Percentiles rank a stretch among this genome's conserved stretches.
phyloP scores from a whole-genome alignment of 2,888 invertebrate genomes.

The Amorpha juglandis region DNA sequence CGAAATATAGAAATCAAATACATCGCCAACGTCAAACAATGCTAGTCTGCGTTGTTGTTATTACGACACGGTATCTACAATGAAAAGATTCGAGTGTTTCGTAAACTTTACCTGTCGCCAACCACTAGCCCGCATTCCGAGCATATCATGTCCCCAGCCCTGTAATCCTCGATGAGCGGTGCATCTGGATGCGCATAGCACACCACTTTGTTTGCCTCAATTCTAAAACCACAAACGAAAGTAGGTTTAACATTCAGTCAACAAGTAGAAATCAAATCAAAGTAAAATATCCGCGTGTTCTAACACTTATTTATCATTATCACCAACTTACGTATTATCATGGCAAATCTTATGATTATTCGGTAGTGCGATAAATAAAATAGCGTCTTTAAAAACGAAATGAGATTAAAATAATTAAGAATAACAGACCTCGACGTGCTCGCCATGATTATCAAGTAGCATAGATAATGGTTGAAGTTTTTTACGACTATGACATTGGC shows the following conservation, averaged over 20 bases:
- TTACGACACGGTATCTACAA: slow-evolving; percentile 48
- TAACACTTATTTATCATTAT: slow-evolving; percentile 40
- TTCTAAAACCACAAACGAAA: slow-evolving; percentile 83
- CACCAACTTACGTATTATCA: slow-evolving; percentile 57
- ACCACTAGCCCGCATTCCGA: slow-evolving; percentile 99
- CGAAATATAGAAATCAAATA: slow-evolving; percentile 56
- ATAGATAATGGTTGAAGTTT: slow-evolving; percentile 49
- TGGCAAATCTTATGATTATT: slow-evolving; percentile 54
- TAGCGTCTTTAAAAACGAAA: slow-evolving; percentile 50
- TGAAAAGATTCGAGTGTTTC: slow-evolving; percentile 58
- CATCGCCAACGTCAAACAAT: slow-evolving; percentile 42
- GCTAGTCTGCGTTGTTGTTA: slow-evolving; percentile 51
- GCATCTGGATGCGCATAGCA: slow-evolving; percentile 98
- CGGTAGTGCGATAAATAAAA: slow-evolving; percentile 46
- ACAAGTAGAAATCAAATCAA: slow-evolving; percentile 66
- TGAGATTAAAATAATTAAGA: slow-evolving; percentile 66
- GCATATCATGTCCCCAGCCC: slow-evolving; percentile 99
- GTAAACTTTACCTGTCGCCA: slow-evolving; percentile 92
- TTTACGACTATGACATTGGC: slow-evolving; percentile 28
- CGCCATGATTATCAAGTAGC: slow-evolving; percentile 84
- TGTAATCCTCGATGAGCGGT: slow-evolving; percentile 97
- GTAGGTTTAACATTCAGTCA: slow-evolving; percentile 56
- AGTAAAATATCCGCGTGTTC: slow-evolving; percentile 44
- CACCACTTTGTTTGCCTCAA: slow-evolving; percentile 90
- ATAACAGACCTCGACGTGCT: slow-evolving; percentile 87